These are phyloP conservation scores for Scaptodrosophila latifasciaeformis DNA, from an alignment of 2,888 invertebrate species.

Conservation along the genomic window DNA sequence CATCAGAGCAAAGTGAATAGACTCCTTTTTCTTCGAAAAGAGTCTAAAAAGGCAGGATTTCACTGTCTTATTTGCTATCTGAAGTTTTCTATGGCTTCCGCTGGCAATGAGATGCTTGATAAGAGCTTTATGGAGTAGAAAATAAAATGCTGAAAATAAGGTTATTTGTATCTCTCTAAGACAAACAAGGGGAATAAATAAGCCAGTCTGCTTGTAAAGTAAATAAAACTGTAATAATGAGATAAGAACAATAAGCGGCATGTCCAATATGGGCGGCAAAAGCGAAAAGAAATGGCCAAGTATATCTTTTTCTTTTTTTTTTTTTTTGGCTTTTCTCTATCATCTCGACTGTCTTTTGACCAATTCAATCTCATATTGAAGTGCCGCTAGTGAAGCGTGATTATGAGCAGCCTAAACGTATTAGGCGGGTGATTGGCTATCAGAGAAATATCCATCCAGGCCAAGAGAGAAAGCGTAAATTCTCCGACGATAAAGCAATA, in stretches of 20 bases:
- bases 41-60: too few species aligned
- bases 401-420: slow-evolving; percentile 62
- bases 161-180: slow-evolving; percentile 62
- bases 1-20: too few species aligned
- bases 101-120: slow-evolving; percentile 35
- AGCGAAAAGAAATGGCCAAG: background rate
- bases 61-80: slow-evolving; percentile 24
- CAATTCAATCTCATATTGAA: slow-evolving; percentile 34
- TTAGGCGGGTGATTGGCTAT: slow-evolving; percentile 26
- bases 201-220: slow-evolving; percentile 44
- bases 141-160: slow-evolving; percentile 19
- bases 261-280: background rate
- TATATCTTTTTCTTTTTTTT: too few species aligned
- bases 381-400: slow-evolving; percentile 52
- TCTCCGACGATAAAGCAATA: slow-evolving; percentile 14
- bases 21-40: too few species aligned
- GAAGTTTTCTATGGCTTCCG: slow-evolving; percentile 31
- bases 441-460: background rate
- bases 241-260: slow-evolving; percentile 59
- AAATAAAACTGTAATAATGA: slow-evolving; percentile 64
- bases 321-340: background rate
- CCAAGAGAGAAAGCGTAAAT: background rate
- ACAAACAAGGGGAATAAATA: slow-evolving; percentile 64
- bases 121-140: slow-evolving; percentile 9
- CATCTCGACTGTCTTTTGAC: too few species aligned